Evolutionary conservation across 2,888 invertebrate genomes (phyloP), one percentile per base, ranked within the genome.

Genomic region (Melitaea athalia): DNA sequence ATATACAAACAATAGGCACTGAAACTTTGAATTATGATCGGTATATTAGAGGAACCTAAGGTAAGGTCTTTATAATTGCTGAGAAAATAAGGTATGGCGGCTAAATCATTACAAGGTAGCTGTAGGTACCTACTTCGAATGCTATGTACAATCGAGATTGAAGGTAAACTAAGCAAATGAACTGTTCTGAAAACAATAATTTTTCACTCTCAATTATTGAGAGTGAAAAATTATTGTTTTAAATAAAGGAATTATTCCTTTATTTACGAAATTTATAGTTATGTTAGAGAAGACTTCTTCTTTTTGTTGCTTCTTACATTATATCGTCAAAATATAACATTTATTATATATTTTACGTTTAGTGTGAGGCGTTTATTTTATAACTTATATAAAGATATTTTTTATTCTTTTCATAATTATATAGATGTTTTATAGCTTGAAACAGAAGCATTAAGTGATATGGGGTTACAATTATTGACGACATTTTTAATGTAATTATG

Each of bases 1-100:
- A 81, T 84, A 81, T 86, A 85, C 83, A 87, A 86, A 88, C 80
- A 85, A 88, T 85, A 90, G 88, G 85, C 89, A 89, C 89, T 87
- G 85, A 84, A 86, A 82, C 76, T 81, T 33, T 84, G 76, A 84
- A 85, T 81, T 83, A 78, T 83, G 81, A 81, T 78, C 74, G 75
- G 79, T 77, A 77, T 76, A 76, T 76, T 70, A 76, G 76, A 81
- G 75, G 76, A 81, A 76, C 73, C 72, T 63, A 69, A 60, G 67
- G 70, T 70, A 67, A 64, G 59, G 71, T 55, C 68, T 65, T 55
- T 60, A 38, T 38, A 62, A 70, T 62, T 69, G 59, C 76, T 72
- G 67, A 77, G 72, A 78, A 74, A 77, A 79, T 83, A 82, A 76
- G 74, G 75, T 81, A 83, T 81, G 80, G 81, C 82, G 70, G 83